Conservation (phyloP, 2,797 vertebrate genomes). For the Hipposideros larvatus region DNA sequence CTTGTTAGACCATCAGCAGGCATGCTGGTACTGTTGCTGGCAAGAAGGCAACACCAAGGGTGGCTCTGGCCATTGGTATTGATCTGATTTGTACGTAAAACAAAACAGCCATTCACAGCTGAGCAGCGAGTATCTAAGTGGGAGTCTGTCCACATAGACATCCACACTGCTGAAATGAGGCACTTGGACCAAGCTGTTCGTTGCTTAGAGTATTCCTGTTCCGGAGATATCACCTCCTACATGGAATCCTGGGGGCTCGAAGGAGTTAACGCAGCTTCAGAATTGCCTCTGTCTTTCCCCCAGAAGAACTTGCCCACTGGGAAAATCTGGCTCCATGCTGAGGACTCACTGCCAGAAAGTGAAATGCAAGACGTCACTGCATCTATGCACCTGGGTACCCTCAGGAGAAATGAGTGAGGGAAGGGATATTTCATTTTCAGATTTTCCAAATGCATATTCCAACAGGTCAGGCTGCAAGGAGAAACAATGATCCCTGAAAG, state of each 20-base stretch:
- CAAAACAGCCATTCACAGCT: background rate
- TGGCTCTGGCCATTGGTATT: background rate
- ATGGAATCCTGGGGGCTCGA: background rate
- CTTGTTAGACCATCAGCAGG: background rate
- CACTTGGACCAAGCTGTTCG: background rate
- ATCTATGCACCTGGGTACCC: constrained; percentile 78
- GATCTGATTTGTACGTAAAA: background rate
- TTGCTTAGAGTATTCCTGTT: background rate
- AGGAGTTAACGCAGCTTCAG: constrained; percentile 64
- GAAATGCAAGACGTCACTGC: constrained; percentile 57
- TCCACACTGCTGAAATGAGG: background rate
- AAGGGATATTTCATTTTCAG: constrained; percentile 68
- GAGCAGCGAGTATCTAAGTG: background rate
- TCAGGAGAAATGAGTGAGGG: constrained; percentile 64
- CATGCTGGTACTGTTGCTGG: background rate
- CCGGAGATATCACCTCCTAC: background rate
- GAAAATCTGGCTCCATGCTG: constrained; percentile 59
- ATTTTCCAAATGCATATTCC: constrained; percentile 71
- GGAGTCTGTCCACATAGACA: background rate
- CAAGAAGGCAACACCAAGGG: background rate
- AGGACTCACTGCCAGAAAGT: constrained; percentile 69
- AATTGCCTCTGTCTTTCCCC: background rate
- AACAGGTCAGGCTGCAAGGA: constrained; percentile 53
- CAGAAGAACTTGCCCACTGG: constrained; percentile 44
- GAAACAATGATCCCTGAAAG: constrained; percentile 52